A percentile compares a stretch with the other conserved stretches of the same genome.
These are phyloP conservation scores for Lethenteron camtschaticum DNA, from an alignment of 2,113 vertebrate species.

Conservation along the genomic window DNA sequence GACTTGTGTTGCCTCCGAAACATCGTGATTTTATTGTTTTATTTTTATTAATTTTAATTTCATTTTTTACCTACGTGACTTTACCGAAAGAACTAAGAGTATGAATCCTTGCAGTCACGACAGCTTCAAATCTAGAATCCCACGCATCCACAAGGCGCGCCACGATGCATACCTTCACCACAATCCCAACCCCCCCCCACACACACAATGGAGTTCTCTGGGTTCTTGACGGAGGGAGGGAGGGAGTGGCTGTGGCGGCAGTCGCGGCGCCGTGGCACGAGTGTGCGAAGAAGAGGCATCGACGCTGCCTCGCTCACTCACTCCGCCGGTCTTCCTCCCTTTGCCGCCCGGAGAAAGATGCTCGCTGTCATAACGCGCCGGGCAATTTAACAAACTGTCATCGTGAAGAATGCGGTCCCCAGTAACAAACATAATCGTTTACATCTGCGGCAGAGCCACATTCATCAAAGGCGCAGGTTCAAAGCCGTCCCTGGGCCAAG, in stretches of 20 bases:
- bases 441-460: neutral
- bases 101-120: too few species aligned
- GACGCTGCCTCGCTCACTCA: neutral
- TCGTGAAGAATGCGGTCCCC: slow-evolving; percentile 2
- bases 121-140: too few species aligned
- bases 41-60: too few species aligned
- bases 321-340: neutral
- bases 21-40: too few species aligned
- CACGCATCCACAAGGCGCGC: too few species aligned
- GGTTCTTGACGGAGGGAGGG: neutral
- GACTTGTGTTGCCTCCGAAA: too few species aligned
- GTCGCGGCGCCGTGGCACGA: neutral
- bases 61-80: too few species aligned
- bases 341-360: slow-evolving; percentile 3
- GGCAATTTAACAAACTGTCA: slow-evolving; percentile 5
- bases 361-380: slow-evolving; percentile 6
- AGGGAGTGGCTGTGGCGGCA: neutral
- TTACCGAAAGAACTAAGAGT: too few species aligned
- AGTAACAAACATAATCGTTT: slow-evolving; percentile 6
- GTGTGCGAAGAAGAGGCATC: neutral
- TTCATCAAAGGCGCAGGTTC: neutral
- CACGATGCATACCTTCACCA: too few species aligned
- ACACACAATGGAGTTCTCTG: neutral
- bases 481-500: too few species aligned
- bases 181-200: neutral